phyloP scores from a whole-genome alignment of 2,113 vertebrate genomes.

The Nibea coibor region DNA sequence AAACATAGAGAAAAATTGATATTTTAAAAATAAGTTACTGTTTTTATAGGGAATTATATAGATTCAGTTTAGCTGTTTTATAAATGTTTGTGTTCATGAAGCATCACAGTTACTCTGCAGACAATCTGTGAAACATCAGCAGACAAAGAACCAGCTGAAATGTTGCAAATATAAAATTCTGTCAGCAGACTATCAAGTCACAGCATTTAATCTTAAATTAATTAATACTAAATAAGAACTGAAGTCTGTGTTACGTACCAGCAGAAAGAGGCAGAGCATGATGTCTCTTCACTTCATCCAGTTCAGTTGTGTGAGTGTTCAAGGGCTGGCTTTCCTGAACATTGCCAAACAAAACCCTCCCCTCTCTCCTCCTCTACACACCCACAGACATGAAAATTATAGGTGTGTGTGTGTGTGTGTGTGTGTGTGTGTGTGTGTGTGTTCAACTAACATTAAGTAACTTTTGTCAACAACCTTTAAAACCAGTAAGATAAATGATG shows the following conservation, averaged over 20 bases:
- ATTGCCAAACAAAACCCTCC: background rate
- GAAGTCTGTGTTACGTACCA: slow-evolving; percentile 54
- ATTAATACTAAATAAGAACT: no score
- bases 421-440: background rate
- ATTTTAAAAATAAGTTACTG: no score
- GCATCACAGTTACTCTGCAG: no score
- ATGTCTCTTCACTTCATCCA: slow-evolving; percentile 1
- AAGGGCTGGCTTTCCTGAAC: background rate
- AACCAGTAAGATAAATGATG: no score
- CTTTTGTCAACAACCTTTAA: background rate
- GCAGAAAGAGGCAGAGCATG: slow-evolving; percentile 51
- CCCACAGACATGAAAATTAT: slow-evolving; percentile 4
- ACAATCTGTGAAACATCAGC: no score
- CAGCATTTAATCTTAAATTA: no score
- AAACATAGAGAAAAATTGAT: no score
- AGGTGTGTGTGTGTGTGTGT: background rate
- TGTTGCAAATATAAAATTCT: no score
- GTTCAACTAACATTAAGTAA: background rate
- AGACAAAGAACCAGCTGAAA: no score
- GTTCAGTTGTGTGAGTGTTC: background rate
- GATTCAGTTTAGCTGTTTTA: no score
- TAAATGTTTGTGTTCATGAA: no score
- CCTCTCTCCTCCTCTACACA: slow-evolving; percentile 18
- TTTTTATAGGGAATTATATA: background rate
- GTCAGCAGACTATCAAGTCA: no score